phyloP scores from a whole-genome alignment of 2,888 invertebrate species.

The Synanthedon andrenaeformis region DNA sequence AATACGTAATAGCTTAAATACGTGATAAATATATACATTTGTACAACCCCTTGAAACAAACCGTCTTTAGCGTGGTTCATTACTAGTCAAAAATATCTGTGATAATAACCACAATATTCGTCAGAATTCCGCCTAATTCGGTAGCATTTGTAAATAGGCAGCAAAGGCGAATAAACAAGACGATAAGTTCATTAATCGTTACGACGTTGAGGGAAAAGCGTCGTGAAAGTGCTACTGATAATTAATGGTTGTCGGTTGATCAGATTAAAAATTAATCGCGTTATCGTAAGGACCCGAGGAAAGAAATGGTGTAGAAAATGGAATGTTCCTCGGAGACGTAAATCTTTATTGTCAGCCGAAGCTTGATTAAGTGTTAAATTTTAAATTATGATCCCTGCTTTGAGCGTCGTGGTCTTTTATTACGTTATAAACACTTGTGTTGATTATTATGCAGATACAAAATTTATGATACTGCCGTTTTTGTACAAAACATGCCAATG shows the following conservation, averaged over 20 bases:
- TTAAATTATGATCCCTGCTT: conserved; percentile 45
- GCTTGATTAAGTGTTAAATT: conserved; percentile 65
- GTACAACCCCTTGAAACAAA: too few species aligned
- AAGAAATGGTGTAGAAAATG: conserved; percentile 54
- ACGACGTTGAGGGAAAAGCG: conserved; percentile 3
- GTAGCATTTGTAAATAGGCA: background rate
- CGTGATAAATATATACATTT: too few species aligned
- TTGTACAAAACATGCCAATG: too few species aligned
- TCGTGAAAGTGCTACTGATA: conserved; percentile 6
- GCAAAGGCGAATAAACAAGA: conserved; percentile 14
- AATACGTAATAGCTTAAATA: too few species aligned
- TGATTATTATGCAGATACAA: background rate
- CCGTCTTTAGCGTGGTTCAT: too few species aligned
- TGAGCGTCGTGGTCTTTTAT: background rate
- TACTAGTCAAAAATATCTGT: too few species aligned
- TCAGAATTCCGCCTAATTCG: background rate
- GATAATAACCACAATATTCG: too few species aligned
- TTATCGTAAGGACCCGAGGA: conserved; percentile 35
- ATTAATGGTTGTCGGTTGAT: conserved; percentile 28
- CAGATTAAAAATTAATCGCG: conserved; percentile 54
- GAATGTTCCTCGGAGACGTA: conserved; percentile 39
- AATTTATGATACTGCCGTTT: too few species aligned
- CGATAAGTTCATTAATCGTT: conserved; percentile 29
- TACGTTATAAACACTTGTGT: background rate
- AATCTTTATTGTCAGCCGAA: conserved; percentile 53